phyloP scores from a whole-genome alignment of 2,888 invertebrate species.

The Acanthoscelides obtectus region DNA sequence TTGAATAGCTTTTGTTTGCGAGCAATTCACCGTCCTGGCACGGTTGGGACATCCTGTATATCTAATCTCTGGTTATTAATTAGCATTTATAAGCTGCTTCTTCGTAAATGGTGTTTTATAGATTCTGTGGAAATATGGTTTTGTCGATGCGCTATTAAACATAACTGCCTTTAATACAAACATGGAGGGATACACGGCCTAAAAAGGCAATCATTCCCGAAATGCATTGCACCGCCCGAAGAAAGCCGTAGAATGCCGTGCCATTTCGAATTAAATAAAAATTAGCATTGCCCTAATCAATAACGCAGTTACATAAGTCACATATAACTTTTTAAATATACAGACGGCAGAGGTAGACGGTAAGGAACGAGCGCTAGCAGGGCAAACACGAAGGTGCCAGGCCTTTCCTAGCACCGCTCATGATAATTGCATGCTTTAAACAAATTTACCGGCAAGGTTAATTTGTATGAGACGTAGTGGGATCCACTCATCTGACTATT shows the following conservation, averaged over 20 bases:
- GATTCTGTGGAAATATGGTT: too few species aligned
- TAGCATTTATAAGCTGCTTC: too few species aligned
- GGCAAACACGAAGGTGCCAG: conserved; percentile 37
- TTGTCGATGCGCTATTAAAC: too few species aligned
- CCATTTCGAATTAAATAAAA: conserved; percentile 17
- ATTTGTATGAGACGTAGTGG: conserved; percentile 46
- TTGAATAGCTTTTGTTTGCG: too few species aligned
- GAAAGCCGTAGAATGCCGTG: conserved; percentile 1
- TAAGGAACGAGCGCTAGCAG: neutral
- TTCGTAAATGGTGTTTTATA: too few species aligned
- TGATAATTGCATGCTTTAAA: conserved; percentile 48
- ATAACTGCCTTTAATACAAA: too few species aligned
- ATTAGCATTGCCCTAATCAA: conserved; percentile 32
- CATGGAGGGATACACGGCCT: too few species aligned
- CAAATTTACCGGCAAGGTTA: conserved; percentile 46
- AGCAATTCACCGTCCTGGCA: too few species aligned
- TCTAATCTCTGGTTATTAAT: too few species aligned
- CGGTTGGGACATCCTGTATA: too few species aligned
- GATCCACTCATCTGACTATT: conserved; percentile 37
- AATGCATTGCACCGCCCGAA: neutral
- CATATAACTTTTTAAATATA: conserved; percentile 40
- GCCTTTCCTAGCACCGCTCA: conserved; percentile 42
- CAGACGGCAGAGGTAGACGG: conserved; percentile 10
- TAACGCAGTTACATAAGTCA: conserved; percentile 38
- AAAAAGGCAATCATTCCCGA: neutral